phyloP scores from a whole-genome alignment of 2,113 vertebrate species.

The Pteropus alecto region DNA sequence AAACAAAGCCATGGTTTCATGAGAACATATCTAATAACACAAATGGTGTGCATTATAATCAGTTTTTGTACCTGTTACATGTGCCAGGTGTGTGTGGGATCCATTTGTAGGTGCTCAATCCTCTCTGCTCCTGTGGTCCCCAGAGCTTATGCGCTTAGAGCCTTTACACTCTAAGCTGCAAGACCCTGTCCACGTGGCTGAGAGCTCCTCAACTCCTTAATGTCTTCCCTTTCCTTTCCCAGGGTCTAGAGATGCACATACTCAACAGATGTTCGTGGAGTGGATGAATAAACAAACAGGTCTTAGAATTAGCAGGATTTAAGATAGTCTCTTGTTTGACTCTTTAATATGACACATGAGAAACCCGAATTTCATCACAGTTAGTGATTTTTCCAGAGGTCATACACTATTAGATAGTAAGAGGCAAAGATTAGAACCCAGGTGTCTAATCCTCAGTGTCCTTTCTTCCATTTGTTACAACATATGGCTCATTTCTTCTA shows the following conservation, averaged over 20 bases:
- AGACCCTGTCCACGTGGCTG: accelerated
- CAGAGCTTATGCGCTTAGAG: too few relatives aligned
- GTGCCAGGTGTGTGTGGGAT: accelerated
- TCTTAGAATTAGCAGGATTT: background rate
- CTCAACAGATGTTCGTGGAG: background rate
- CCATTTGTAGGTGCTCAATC: accelerated
- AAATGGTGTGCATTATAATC: accelerated
- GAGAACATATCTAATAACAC: background rate
- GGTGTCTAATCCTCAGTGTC: background rate
- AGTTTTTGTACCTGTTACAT: background rate
- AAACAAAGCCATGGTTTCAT: background rate
- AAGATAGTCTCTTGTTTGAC: background rate
- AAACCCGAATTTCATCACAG: background rate
- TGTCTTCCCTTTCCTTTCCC: background rate
- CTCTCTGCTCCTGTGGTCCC: background rate
- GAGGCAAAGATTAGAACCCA: background rate
- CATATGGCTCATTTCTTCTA: background rate
- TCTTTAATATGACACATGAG: background rate
- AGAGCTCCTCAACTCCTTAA: background rate
- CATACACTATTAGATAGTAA: accelerated
- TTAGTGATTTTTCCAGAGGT: background rate
- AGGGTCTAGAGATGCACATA: background rate
- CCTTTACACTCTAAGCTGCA: background rate
- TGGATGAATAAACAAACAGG: background rate
- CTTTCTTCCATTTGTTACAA: background rate